Conservation (phyloP, 2,113 vertebrate species). For the Lepus americanus region DNA sequence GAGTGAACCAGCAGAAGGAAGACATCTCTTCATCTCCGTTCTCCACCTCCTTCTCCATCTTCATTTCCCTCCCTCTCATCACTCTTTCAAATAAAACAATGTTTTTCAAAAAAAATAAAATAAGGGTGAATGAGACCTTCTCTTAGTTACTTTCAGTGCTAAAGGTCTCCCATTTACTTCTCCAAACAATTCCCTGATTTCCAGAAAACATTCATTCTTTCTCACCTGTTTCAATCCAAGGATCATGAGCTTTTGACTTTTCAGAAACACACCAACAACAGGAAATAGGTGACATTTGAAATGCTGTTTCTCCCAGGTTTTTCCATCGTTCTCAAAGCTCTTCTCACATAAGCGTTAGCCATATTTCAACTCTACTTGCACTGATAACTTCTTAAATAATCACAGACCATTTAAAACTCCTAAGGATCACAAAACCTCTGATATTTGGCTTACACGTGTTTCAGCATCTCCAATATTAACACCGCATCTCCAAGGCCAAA, state of each 20-base stretch:
- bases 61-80: no score
- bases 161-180: not conserved
- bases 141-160: not conserved
- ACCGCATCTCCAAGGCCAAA: slow-evolving; percentile 40
- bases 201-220: not conserved
- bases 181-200: not conserved
- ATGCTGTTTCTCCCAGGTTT: not conserved
- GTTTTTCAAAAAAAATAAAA: not conserved
- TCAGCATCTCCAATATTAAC: slow-evolving; percentile 47
- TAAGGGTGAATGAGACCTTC: not conserved
- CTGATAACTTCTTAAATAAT: not conserved
- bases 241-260: not conserved
- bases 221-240: fast-evolving
- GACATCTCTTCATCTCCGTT: no score
- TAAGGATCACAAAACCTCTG: slow-evolving; percentile 1
- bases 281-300: not conserved
- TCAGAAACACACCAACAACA: not conserved
- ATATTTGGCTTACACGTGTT: slow-evolving; percentile 17
- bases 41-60: no score
- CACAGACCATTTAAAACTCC: not conserved
- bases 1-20: no score
- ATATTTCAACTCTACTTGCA: not conserved
- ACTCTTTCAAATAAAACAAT: no score
- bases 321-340: not conserved
- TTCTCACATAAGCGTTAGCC: not conserved